Conservation (phyloP, 2,113 vertebrate species). For the Lepisosteus oculatus region DNA sequence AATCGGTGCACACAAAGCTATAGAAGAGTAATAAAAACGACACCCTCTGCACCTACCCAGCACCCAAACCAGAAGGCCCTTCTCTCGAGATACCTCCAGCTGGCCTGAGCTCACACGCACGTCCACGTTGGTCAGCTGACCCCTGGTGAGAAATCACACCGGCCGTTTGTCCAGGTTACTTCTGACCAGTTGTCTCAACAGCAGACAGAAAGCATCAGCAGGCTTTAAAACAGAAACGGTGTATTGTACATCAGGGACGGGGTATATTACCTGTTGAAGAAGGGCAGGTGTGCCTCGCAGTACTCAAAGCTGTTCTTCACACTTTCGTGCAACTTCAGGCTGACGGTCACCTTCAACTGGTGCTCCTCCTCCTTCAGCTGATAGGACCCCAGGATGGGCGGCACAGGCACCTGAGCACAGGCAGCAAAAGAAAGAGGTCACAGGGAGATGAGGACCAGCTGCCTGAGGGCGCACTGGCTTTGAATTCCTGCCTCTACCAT, state of each 20-base stretch:
- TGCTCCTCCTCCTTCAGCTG: conserved; percentile 75
- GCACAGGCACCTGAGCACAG: conserved; percentile 80
- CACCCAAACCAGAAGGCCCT: conserved; percentile 82
- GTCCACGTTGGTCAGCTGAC: conserved; percentile 74
- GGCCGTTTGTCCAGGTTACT: background rate
- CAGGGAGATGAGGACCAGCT: background rate
- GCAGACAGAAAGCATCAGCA: background rate
- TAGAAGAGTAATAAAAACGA: background rate
- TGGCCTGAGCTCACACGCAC: conserved; percentile 83
- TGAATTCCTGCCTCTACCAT: too few species aligned
- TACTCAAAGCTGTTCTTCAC: conserved; percentile 89
- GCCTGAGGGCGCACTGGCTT: too few species aligned
- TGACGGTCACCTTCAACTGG: conserved; percentile 71
- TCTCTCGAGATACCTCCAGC: conserved; percentile 83
- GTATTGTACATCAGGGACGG: too few species aligned
- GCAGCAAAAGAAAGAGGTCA: background rate
- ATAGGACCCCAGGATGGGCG: conserved; percentile 86
- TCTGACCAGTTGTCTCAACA: background rate
- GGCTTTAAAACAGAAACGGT: background rate
- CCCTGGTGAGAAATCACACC: conserved; percentile 53
- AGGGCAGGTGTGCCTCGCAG: conserved; percentile 85
- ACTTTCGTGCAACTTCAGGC: conserved; percentile 90
- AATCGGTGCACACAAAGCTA: background rate
- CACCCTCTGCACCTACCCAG: conserved; percentile 65
- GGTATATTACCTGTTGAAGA: conserved; percentile 82